Base-by-base conservation (phyloP, 2,113 vertebrate species). In the Cyanocitta stelleri region DNA sequence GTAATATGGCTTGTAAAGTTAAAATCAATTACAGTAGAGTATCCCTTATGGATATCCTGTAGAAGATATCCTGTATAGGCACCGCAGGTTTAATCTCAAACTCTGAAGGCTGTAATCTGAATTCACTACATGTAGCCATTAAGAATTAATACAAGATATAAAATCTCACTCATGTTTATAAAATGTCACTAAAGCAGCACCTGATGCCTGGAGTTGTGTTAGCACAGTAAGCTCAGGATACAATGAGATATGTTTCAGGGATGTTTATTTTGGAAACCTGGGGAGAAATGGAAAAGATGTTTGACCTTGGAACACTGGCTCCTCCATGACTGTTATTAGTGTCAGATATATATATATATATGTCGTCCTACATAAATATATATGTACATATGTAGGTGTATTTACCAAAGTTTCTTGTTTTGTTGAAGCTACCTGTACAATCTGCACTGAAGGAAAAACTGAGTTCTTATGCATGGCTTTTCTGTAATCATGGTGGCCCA, bases 131-230 rank as follows among this genome's bases (percentile, higher is more conserved):
- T 64, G 66, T 62, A 80, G 30, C 61, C 83, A 89, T 93, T 88
- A 90, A 86, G 92, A 95, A 95, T 93, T 94, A 94, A 92, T 75
- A 48, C 32, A 74, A 82, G 66, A 77, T 74, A 78, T 20, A 72
- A 92, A 90, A 91, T 93, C 59, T 87, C 2, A 1, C 39, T 69
- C 56, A n/a, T 63, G 81, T 87, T 89, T 82, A 74, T 77, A 88
- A 94, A 91, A 92, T 37, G 39, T 90, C 85, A 78, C 56, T 79
- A 55, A 84, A 66, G 46, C 27, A 77, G 76, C 73, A 81, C 48
- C 56, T 71, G 76, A 48, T 87, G 61, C 61, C 35, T 77, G 5
- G 26, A 71, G 76, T 23, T 67, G 24, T 59, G 55, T 88, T 95
- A 84, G 90, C 59, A 84, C 13, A 61, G 64, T 56, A 67, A 81